These are phyloP conservation scores for Acleris literana DNA, from an alignment of 2,888 invertebrate genomes.

Conservation along the genomic window DNA sequence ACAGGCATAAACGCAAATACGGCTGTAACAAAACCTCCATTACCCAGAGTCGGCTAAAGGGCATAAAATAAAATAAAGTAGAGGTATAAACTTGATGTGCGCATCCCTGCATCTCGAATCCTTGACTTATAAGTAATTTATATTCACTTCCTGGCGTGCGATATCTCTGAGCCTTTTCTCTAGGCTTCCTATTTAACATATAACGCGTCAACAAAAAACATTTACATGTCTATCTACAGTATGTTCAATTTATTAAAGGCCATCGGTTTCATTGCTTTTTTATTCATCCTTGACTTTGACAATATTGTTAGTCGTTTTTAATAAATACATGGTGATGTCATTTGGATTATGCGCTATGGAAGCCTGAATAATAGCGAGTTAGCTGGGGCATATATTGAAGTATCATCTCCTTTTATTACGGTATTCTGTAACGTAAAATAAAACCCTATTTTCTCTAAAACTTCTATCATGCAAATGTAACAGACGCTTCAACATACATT, in stretches of 20 bases:
- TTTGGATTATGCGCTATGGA: no score
- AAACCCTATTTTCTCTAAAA: constrained; percentile 7
- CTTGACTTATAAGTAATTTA: constrained; percentile 42
- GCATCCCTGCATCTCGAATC: constrained; percentile 39
- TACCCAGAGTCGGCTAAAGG: constrained; percentile 32
- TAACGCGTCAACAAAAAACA: constrained; percentile 30
- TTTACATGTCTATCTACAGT: not conserved
- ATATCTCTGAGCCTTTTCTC: constrained; percentile 40
- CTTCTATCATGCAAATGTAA: constrained; percentile 4
- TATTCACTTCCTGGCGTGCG: constrained; percentile 42
- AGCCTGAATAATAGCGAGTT: no score
- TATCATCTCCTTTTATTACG: no score
- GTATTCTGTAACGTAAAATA: no score
- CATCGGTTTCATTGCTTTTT: no score
- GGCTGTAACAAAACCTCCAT: constrained; percentile 18
- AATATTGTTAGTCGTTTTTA: no score
- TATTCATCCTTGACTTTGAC: no score
- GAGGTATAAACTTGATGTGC: constrained; percentile 34
- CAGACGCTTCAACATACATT: constrained; percentile 5
- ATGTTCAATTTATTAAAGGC: no score
- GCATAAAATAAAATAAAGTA: constrained; percentile 33
- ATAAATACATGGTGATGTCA: no score
- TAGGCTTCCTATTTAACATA: constrained; percentile 40
- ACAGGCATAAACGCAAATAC: constrained; percentile 15
- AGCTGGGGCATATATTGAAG: no score